phyloP scores from a whole-genome alignment of 64 coral and sea anemone species.

The Montipora cactus region DNA sequence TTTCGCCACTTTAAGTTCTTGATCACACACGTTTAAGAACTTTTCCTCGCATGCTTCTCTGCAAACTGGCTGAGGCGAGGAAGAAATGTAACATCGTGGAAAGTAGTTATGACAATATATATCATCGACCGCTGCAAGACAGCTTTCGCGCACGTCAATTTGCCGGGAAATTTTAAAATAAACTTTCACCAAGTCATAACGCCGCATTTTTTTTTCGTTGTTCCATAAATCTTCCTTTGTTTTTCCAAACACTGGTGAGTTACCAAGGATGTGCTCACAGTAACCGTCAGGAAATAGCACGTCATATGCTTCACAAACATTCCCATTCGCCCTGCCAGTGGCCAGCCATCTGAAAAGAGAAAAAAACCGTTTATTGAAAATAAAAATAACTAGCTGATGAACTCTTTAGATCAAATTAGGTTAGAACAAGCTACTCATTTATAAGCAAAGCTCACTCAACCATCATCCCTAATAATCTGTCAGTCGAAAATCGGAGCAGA shows the following conservation, averaged over 20 bases:
- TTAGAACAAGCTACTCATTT: too few relatives aligned
- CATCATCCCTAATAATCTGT: too few relatives aligned
- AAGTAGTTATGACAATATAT: constrained; percentile 31
- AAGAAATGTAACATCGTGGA: constrained; percentile 9
- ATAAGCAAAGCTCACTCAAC: too few relatives aligned
- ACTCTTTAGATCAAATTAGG: too few relatives aligned
- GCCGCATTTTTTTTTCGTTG: neutral
- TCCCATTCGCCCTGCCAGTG: neutral
- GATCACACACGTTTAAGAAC: neutral
- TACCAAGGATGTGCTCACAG: constrained; percentile 25
- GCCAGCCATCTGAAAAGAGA: neutral
- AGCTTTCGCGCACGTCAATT: too few relatives aligned
- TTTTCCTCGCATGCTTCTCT: neutral
- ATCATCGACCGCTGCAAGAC: neutral
- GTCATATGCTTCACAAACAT: neutral
- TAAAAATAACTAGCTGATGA: too few relatives aligned
- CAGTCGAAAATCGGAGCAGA: too few relatives aligned
- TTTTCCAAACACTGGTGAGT: neutral
- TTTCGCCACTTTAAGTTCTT: too few relatives aligned
- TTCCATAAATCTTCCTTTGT: neutral
- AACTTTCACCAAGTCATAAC: too few relatives aligned
- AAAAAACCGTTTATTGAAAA: too few relatives aligned
- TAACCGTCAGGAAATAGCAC: neutral
- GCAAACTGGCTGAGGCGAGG: neutral
- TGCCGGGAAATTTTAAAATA: too few relatives aligned